These are phyloP conservation scores for Perodicticus potto DNA, from an alignment of 2,797 vertebrate species.

Conservation along the genomic window DNA sequence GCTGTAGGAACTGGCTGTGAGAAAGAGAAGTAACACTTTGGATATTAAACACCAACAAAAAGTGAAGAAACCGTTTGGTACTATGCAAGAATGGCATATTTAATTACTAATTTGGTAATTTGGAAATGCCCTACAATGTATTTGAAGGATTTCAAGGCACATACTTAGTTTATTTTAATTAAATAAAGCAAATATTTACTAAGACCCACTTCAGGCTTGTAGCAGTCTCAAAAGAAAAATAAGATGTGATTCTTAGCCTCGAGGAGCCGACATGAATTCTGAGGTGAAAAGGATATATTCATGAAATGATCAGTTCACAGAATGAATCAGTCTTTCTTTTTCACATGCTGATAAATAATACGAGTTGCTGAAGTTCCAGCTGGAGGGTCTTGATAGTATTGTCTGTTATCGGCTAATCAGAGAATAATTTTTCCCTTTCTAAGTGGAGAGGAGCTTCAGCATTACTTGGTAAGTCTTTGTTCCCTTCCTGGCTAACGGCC, in stretches of 20 bases:
- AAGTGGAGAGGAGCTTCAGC: not conserved
- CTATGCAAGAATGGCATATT: not conserved
- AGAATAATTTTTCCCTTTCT: constrained; percentile 1
- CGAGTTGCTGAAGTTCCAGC: not conserved
- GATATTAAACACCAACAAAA: constrained; percentile 66
- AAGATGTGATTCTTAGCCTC: constrained; percentile 52
- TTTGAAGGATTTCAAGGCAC: constrained; percentile 50
- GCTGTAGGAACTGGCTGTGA: constrained; percentile 81
- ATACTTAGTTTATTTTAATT: constrained; percentile 51
- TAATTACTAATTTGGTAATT: constrained; percentile 56
- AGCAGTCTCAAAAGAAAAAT: not conserved
- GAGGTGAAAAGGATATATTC: not conserved
- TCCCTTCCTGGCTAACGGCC: not conserved
- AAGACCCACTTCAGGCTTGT: not conserved
- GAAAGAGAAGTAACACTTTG: constrained; percentile 65
- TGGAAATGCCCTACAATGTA: not conserved
- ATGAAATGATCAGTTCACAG: constrained; percentile 47
- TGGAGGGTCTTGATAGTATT: not conserved
- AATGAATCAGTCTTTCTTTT: not conserved
- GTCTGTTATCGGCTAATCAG: not conserved
- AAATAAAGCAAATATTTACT: constrained; percentile 58
- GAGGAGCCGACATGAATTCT: not conserved
- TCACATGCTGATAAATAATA: not conserved
- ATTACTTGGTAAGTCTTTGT: constrained; percentile 36
- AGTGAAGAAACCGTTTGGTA: constrained; percentile 20